These are phyloP conservation scores for Burhinus oedicnemus DNA, from an alignment of 2,113 vertebrate genomes.

Conservation along the genomic window DNA sequence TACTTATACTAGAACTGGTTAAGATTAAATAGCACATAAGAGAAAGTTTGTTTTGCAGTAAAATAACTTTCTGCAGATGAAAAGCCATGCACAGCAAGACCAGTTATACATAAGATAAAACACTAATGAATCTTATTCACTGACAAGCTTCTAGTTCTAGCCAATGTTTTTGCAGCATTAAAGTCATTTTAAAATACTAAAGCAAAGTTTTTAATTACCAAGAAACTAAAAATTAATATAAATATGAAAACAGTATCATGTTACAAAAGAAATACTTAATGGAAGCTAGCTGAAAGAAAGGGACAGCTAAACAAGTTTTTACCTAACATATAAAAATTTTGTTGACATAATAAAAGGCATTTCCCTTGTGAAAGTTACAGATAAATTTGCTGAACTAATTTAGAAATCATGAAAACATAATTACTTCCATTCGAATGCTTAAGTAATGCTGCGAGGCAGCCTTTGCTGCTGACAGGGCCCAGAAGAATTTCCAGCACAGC, in stretches of 20 bases:
- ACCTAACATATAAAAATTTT: constrained; percentile 36
- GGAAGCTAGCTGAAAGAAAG: not conserved
- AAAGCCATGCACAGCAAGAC: not conserved
- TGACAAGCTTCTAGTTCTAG: not conserved
- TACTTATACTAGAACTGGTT: not conserved
- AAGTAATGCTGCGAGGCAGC: constrained; percentile 54
- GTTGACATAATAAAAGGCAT: constrained; percentile 68
- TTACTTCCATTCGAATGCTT: constrained; percentile 63
- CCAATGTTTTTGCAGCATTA: not conserved
- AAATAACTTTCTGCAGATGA: not conserved
- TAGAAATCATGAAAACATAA: constrained; percentile 71
- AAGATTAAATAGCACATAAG: not conserved
- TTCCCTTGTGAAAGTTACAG: constrained; percentile 51
- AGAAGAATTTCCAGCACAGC: constrained; percentile 15
- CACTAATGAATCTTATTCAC: not conserved
- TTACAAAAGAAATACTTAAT: not conserved
- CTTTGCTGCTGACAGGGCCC: constrained; percentile 30
- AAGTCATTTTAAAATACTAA: not conserved
- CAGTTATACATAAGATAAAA: not conserved
- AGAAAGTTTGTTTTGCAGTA: not conserved
- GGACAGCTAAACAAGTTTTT: constrained; percentile 12
- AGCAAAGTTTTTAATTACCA: not conserved
- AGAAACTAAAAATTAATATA: not conserved
- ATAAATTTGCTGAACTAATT: constrained; percentile 65
- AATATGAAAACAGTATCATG: not conserved